Conservation (phyloP, 2,888 invertebrate genomes). For the Polyploca ridens region DNA sequence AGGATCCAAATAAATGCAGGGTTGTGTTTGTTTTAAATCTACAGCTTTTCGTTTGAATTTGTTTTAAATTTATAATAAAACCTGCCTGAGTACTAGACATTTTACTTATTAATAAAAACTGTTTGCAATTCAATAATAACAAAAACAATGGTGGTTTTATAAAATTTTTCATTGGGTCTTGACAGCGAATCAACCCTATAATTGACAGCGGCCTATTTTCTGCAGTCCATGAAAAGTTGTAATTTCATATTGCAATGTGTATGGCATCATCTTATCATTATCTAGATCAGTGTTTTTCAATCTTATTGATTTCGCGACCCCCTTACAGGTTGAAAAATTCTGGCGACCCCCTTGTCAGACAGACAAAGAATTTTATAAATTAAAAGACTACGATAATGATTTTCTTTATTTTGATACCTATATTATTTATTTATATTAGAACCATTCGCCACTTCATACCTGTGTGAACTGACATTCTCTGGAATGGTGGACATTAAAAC, state of each 20-base stretch:
- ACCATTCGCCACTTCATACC: too few species aligned
- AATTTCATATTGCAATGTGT: not conserved
- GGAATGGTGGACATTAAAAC: too few species aligned
- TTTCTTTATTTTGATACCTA: too few species aligned
- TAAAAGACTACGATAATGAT: too few species aligned
- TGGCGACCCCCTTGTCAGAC: too few species aligned
- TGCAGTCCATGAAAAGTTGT: not conserved
- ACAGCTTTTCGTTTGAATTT: not conserved
- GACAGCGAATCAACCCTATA: not conserved
- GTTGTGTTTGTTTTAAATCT: constrained; percentile 29
- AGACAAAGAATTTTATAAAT: too few species aligned
- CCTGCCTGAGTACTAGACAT: not conserved
- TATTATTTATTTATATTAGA: too few species aligned
- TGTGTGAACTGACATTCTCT: too few species aligned
- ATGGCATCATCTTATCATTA: not conserved
- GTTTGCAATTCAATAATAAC: not conserved
- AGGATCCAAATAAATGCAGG: constrained; percentile 36
- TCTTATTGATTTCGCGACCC: too few species aligned
- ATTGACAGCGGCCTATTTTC: not conserved
- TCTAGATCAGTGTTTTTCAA: too few species aligned
- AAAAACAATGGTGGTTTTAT: not conserved
- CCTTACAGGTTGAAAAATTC: too few species aligned
- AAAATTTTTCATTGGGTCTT: not conserved
- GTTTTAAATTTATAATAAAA: not conserved
- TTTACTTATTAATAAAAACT: not conserved